These are phyloP conservation scores for Ephestia elutella DNA, from an alignment of 1,140 invertebrate species.

Conservation along the genomic window DNA sequence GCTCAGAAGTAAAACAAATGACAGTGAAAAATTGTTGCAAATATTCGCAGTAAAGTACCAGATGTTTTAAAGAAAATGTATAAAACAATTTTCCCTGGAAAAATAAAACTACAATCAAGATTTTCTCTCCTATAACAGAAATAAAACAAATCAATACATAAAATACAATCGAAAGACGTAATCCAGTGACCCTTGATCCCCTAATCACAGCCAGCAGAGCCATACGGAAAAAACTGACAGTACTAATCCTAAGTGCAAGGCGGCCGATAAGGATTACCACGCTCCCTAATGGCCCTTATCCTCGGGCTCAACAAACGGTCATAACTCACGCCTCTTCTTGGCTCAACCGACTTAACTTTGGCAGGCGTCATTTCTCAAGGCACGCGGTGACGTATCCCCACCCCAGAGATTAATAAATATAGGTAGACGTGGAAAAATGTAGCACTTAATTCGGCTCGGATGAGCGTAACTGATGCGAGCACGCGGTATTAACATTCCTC, in stretches of 20 bases:
- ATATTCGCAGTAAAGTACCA: too few species aligned
- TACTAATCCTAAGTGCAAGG: slow-evolving; percentile 73
- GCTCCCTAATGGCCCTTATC: slow-evolving; percentile 69
- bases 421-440: slow-evolving; percentile 68
- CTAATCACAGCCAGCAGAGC: slow-evolving; percentile 57
- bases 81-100: too few species aligned
- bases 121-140: background rate
- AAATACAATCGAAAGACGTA: background rate
- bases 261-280: slow-evolving; percentile 68
- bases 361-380: slow-evolving; percentile 72
- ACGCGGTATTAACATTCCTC: slow-evolving; percentile 18
- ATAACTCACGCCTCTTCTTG: slow-evolving; percentile 61
- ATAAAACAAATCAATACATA: background rate
- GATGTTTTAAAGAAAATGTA: too few species aligned
- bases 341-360: slow-evolving; percentile 73
- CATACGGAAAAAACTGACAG: slow-evolving; percentile 69
- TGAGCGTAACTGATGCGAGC: slow-evolving; percentile 45
- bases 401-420: slow-evolving; percentile 68
- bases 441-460: slow-evolving; percentile 60
- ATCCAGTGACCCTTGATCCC: slow-evolving; percentile 36
- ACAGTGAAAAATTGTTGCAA: too few species aligned
- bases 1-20: too few species aligned
- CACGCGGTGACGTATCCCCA: slow-evolving; percentile 58
- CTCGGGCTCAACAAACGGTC: slow-evolving; percentile 66
- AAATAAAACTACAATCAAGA: too few species aligned